These are phyloP conservation scores for Pyrgilauda ruficollis DNA, from an alignment of 2,113 vertebrate species.

Conservation along the genomic window DNA sequence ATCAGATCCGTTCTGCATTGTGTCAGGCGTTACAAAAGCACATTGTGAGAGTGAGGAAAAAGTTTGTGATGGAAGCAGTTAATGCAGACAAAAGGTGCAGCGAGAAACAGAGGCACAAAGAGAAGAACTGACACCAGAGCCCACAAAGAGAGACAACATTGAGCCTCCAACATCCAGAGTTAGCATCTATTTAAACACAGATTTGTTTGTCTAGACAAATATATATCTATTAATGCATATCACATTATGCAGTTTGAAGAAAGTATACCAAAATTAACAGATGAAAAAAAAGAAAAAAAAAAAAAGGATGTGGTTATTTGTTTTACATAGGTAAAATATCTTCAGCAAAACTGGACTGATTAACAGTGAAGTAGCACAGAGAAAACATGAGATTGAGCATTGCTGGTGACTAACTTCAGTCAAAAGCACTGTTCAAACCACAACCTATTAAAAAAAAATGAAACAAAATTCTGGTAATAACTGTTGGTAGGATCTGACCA, in stretches of 20 bases:
- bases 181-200: not conserved
- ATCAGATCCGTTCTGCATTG: not conserved
- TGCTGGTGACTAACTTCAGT: not conserved
- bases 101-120: not conserved
- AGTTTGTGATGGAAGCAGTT: slow-evolving; percentile 9
- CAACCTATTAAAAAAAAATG: not conserved
- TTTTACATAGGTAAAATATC: not conserved
- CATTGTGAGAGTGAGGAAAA: not conserved
- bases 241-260: not conserved
- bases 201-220: not conserved
- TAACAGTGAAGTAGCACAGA: not conserved
- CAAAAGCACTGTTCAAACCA: not conserved
- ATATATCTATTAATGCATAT: not conserved
- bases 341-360: not conserved
- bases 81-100: slow-evolving; percentile 40
- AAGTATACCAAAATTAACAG: not conserved
- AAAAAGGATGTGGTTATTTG: not conserved
- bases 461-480: not conserved
- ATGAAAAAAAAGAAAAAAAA: not conserved
- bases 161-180: not conserved
- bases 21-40: not conserved
- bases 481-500: not conserved
- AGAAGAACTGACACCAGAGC: not conserved
- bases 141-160: fast-evolving
- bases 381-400: not conserved